phyloP scores from a whole-genome alignment of 2,797 vertebrate species.

The Bradypodion ventrale region DNA sequence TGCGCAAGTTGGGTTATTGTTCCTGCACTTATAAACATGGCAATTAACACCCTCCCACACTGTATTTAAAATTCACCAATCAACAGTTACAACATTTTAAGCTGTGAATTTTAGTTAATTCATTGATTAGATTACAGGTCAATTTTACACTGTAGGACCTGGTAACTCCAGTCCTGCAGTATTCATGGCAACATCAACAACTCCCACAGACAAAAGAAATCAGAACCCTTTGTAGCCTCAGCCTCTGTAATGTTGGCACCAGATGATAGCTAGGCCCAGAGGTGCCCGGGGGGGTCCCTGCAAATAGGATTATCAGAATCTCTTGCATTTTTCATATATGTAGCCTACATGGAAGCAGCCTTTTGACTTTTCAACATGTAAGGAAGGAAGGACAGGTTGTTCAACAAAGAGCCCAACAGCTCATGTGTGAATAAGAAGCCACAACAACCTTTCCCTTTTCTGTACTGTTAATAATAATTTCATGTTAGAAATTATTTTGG shows the following conservation, averaged over 20 bases:
- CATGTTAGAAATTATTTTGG: no score
- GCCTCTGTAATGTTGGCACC: neutral
- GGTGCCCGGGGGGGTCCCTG: neutral
- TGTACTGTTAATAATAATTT: no score
- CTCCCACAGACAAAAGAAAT: neutral
- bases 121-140: neutral
- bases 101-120: neutral
- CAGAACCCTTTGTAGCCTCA: no score
- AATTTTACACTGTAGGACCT: neutral
- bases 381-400: neutral
- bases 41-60: no score
- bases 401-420: neutral
- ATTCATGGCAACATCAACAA: neutral
- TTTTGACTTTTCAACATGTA: neutral
- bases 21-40: neutral
- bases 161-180: neutral
- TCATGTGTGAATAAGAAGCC: neutral
- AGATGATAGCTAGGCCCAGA: neutral
- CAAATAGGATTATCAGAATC: neutral
- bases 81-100: no score
- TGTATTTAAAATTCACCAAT: neutral
- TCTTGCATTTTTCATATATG: neutral
- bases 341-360: neutral
- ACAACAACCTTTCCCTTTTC: neutral
- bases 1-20: neutral